phyloP scores from a whole-genome alignment of 1,140 invertebrate species.

The Matsumurasca onukii region DNA sequence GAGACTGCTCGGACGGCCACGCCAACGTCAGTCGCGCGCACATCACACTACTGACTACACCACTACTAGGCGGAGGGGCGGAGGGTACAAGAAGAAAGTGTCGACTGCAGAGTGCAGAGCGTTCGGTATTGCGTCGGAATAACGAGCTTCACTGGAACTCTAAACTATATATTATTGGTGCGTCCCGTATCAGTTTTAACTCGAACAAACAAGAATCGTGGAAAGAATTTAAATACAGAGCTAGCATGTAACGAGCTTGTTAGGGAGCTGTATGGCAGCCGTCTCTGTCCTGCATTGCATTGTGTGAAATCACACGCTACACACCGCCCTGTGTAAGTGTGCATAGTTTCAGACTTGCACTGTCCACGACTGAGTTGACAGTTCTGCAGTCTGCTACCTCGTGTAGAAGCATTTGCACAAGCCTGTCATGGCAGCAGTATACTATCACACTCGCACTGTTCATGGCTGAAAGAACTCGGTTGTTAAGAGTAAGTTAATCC shows the following conservation, averaged over 20 bases:
- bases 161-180: background rate
- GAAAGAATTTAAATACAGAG: conserved; percentile 13
- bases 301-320: background rate
- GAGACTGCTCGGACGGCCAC: background rate
- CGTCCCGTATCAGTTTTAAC: background rate
- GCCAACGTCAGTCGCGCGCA: background rate
- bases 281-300: background rate
- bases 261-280: conserved; percentile 3
- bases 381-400: no score
- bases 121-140: background rate
- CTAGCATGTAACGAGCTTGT: conserved; percentile 18
- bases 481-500: no score
- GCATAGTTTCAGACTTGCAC: no score
- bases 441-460: conserved; percentile 4
- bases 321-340: no score
- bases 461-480: no score
- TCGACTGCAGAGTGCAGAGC: no score
- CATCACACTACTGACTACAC: no score
- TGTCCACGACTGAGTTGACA: no score
- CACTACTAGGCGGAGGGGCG: background rate
- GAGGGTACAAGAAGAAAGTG: background rate
- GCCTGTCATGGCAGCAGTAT: no score
- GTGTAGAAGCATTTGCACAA: no score
- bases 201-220: background rate
- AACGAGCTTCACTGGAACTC: background rate